phyloP scores from a whole-genome alignment of 2,888 invertebrate species.

The Acleris laterana region DNA sequence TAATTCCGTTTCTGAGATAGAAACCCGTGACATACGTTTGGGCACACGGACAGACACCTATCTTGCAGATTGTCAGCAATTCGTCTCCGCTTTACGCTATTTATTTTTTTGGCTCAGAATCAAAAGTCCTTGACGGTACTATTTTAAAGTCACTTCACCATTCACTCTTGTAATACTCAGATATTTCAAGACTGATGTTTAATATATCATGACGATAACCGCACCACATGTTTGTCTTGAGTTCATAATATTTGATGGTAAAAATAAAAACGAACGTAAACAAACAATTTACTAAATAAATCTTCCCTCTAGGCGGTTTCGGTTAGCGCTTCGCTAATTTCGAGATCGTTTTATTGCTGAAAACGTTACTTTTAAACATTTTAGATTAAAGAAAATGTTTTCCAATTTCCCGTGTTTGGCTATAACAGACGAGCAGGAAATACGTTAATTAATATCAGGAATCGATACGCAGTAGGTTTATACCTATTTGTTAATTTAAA shows the following conservation, averaged over 20 bases:
- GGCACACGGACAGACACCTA: neutral
- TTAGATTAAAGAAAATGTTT: too few relatives aligned
- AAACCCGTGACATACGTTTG: too few relatives aligned
- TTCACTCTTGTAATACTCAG: neutral
- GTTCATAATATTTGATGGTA: slow-evolving; percentile 38
- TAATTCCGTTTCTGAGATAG: too few relatives aligned
- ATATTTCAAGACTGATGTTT: slow-evolving; percentile 38
- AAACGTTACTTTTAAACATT: neutral
- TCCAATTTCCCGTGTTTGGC: too few relatives aligned
- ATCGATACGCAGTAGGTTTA: too few relatives aligned
- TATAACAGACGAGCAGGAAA: too few relatives aligned
- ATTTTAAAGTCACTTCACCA: too few relatives aligned
- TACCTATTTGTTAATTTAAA: too few relatives aligned
- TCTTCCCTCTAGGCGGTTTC: slow-evolving; percentile 17
- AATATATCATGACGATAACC: slow-evolving; percentile 39
- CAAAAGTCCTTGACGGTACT: too few relatives aligned
- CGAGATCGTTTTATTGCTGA: slow-evolving; percentile 1
- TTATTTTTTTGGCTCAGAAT: too few relatives aligned
- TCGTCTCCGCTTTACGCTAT: too few relatives aligned
- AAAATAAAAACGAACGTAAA: slow-evolving; percentile 28
- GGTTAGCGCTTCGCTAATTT: slow-evolving; percentile 16
- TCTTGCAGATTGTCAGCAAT: neutral
- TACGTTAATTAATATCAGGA: too few relatives aligned
- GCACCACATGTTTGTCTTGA: slow-evolving; percentile 44
- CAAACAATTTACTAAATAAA: slow-evolving; percentile 34